phyloP scores from a whole-genome alignment of 2,113 vertebrate species.

The Ailurus styani region DNA sequence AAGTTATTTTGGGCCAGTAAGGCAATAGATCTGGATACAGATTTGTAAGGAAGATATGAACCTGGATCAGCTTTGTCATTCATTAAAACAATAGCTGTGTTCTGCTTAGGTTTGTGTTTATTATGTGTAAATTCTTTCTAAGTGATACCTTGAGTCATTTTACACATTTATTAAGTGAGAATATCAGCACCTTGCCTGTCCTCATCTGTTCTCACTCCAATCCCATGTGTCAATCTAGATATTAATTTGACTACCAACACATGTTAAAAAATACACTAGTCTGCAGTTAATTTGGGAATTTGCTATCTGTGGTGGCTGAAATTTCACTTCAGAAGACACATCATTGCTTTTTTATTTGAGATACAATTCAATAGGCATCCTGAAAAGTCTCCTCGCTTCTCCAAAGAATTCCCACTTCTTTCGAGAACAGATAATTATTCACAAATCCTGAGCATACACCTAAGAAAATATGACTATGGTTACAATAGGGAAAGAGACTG shows the following conservation, averaged over 20 bases:
- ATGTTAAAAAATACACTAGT: slow-evolving; percentile 36
- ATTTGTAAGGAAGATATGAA: background rate
- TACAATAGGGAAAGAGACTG: background rate
- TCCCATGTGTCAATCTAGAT: slow-evolving; percentile 26
- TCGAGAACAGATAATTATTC: slow-evolving; percentile 54
- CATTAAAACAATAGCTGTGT: background rate
- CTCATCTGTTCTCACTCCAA: slow-evolving; percentile 35
- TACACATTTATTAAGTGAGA: slow-evolving; percentile 41
- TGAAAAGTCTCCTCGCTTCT: background rate
- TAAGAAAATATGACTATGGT: background rate
- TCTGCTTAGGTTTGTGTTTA: background rate
- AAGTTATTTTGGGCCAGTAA: background rate
- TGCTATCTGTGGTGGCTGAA: background rate
- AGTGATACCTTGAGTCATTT: slow-evolving; percentile 47
- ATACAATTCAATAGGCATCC: background rate
- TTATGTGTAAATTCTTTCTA: background rate
- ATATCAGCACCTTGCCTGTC: slow-evolving; percentile 3
- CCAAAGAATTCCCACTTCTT: slow-evolving; percentile 51
- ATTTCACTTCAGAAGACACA: slow-evolving; percentile 36
- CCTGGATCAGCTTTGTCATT: background rate
- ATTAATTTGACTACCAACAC: slow-evolving; percentile 47
- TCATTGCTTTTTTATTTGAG: slow-evolving; percentile 54
- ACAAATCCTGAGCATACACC: background rate
- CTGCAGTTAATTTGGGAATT: slow-evolving; percentile 50
- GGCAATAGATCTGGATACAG: background rate